Percentiles rank a stretch among this genome's conserved stretches.
Evolutionary conservation across 2,113 vertebrate species (phyloP).

Genomic region (Anthoscopus minutus): DNA sequence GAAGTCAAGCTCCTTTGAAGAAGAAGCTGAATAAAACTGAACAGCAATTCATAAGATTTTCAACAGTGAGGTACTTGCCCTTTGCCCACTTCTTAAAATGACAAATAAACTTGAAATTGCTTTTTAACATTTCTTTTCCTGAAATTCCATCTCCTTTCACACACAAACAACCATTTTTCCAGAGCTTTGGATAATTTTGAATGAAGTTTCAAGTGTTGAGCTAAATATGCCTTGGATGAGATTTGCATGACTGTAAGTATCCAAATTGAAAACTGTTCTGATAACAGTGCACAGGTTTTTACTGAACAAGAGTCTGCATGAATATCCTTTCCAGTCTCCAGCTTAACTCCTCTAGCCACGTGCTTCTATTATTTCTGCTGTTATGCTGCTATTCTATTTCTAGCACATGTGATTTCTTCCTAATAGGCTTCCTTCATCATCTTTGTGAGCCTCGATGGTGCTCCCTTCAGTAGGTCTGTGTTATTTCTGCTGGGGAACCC

Average conservation of each 20-base stretch:
- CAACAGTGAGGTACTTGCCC: background rate
- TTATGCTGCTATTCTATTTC: background rate
- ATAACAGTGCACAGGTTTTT: background rate
- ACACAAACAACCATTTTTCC: background rate
- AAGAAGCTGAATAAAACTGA: background rate
- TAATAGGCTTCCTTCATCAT: background rate
- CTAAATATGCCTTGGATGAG: background rate
- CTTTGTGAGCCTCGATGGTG: background rate
- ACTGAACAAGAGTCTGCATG: background rate
- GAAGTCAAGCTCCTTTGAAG: background rate
- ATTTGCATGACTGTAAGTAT: background rate
- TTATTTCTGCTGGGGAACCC: background rate
- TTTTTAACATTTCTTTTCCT: background rate
- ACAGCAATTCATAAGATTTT: background rate
- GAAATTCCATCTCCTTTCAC: background rate
- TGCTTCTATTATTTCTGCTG: background rate
- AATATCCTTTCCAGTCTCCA: background rate
- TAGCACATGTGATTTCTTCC: background rate
- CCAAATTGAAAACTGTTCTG: background rate
- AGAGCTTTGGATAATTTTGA: background rate
- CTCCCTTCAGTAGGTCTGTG: fast-evolving
- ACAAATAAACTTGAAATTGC: background rate
- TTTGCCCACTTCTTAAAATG: background rate
- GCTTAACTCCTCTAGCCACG: background rate
- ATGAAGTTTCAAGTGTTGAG: background rate